phyloP scores from a whole-genome alignment of 2,888 invertebrate species.

The Prenolepis imparis region DNA sequence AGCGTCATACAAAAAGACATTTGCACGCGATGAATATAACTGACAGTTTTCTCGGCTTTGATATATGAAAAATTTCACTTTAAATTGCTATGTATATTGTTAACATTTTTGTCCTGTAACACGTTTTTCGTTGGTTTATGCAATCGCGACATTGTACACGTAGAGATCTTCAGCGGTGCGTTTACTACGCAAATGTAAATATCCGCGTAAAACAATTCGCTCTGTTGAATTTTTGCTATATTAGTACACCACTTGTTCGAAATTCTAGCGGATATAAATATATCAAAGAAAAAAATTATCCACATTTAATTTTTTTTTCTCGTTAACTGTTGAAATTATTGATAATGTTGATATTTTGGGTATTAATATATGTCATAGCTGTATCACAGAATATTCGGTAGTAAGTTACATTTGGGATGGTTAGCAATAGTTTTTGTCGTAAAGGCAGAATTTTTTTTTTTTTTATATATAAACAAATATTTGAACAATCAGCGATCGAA shows the following conservation, averaged over 20 bases:
- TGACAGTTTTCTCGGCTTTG: not conserved
- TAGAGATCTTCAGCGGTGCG: slow-evolving; percentile 1
- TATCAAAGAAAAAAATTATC: not conserved
- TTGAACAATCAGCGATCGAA: not conserved
- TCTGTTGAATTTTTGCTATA: not conserved
- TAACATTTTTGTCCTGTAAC: slow-evolving; percentile 15
- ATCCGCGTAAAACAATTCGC: not conserved
- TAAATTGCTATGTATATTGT: slow-evolving; percentile 31
- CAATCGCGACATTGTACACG: slow-evolving; percentile 18
- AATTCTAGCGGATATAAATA: not conserved
- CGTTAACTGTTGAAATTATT: not conserved
- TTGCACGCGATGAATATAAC: not conserved
- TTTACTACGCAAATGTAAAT: slow-evolving; percentile 33
- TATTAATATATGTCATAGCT: not conserved
- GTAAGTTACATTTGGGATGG: not conserved
- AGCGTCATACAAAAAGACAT: not conserved
- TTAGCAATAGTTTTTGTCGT: not conserved
- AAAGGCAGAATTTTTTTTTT: not conserved
- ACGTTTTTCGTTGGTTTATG: slow-evolving; percentile 25
- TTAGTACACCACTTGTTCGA: not conserved
- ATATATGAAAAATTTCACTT: slow-evolving; percentile 22
- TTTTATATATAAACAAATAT: not conserved
- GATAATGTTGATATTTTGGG: not conserved
- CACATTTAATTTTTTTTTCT: not conserved
- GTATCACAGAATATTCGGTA: not conserved